Conservation (phyloP, 2,888 invertebrate species). For the Plusia festucae region DNA sequence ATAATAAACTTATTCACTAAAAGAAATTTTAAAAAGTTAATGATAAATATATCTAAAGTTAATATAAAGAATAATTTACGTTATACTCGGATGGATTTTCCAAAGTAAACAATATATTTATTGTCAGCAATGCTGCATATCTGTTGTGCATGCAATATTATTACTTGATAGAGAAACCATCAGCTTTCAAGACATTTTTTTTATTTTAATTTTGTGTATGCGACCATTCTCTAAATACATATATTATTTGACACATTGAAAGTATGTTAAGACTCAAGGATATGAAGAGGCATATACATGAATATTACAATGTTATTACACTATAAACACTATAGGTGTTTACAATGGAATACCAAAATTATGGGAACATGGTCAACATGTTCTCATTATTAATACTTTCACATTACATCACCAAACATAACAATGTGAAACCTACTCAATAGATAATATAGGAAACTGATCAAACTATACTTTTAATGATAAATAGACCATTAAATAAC, state of each 20-base stretch:
- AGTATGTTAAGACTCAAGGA: slow-evolving; percentile 21
- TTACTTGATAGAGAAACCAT: slow-evolving; percentile 21
- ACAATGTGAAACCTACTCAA: slow-evolving; percentile 35
- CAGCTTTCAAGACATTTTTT: slow-evolving; percentile 1
- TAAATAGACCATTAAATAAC: slow-evolving; percentile 43
- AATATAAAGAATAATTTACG: slow-evolving; percentile 53
- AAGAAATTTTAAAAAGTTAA: slow-evolving; percentile 46
- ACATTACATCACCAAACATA: slow-evolving; percentile 32
- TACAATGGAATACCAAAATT: slow-evolving; percentile 18
- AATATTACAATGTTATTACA: slow-evolving; percentile 41
- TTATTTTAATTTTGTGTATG: neutral
- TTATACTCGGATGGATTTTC: slow-evolving; percentile 43
- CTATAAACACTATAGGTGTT: slow-evolving; percentile 28
- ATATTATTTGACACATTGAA: slow-evolving; percentile 6
- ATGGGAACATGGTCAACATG: slow-evolving; percentile 40
- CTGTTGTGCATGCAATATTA: slow-evolving; percentile 25
- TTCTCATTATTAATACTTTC: slow-evolving; percentile 35
- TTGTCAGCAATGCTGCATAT: slow-evolving; percentile 49
- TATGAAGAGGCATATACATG: slow-evolving; percentile 22
- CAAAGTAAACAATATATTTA: slow-evolving; percentile 45
- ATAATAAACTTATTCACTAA: slow-evolving; percentile 63
- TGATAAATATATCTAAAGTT: slow-evolving; percentile 57
- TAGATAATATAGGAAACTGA: slow-evolving; percentile 30
- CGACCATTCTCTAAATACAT: slow-evolving; percentile 10
- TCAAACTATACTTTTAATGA: slow-evolving; percentile 47